Evolutionary conservation across 2,888 invertebrate species (phyloP).

Genomic region (Andrena minutula): DNA sequence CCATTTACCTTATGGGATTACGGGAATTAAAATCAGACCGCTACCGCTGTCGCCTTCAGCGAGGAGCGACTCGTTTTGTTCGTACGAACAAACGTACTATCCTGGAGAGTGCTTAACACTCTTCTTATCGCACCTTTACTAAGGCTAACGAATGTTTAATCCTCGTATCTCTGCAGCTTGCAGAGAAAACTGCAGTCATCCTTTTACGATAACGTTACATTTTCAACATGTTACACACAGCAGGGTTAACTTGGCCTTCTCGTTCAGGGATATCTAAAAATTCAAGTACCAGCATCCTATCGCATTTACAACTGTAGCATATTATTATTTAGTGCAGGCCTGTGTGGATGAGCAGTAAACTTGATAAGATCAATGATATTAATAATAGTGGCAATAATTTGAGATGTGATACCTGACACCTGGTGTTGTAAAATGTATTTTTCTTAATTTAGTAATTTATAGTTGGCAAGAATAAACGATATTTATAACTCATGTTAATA

Average conservation of each 20-base stretch:
- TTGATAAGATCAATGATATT: too few relatives aligned
- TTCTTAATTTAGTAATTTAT: too few relatives aligned
- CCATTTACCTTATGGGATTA: slow-evolving; percentile 81
- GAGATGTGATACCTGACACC: too few relatives aligned
- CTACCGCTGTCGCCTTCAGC: slow-evolving; percentile 56
- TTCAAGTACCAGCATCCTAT: too few relatives aligned
- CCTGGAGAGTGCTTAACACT: slow-evolving; percentile 4
- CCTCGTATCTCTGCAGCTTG: not conserved
- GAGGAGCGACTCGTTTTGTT: slow-evolving; percentile 26
- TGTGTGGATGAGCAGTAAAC: too few relatives aligned
- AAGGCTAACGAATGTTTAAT: slow-evolving; percentile 3
- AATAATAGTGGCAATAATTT: too few relatives aligned
- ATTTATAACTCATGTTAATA: too few relatives aligned
- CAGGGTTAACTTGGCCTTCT: not conserved
- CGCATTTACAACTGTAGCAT: too few relatives aligned
- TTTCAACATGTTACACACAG: not conserved
- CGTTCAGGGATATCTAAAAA: too few relatives aligned
- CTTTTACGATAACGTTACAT: not conserved
- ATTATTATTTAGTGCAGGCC: too few relatives aligned
- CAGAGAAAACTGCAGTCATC: slow-evolving; percentile 6
- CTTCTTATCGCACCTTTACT: slow-evolving; percentile 1
- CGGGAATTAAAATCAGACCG: slow-evolving; percentile 78
- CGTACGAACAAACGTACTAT: slow-evolving; percentile 23
- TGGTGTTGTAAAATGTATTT: too few relatives aligned
- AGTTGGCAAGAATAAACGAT: too few relatives aligned